Conservation (phyloP, 1,140 invertebrate species). For the Chrysoperla carnea region DNA sequence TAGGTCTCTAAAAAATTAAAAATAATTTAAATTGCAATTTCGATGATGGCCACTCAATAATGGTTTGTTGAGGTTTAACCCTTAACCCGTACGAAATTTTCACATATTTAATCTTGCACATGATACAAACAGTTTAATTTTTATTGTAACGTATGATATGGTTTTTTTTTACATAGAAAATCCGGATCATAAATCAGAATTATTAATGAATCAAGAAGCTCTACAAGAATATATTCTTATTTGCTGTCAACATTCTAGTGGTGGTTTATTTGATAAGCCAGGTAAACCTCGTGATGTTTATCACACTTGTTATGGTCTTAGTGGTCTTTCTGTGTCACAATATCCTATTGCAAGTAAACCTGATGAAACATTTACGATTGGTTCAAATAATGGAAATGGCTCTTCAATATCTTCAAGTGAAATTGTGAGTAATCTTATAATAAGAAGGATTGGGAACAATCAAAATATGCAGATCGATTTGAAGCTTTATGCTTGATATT, state of each 20-base stretch:
- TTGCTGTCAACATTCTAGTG: slow-evolving; percentile 76
- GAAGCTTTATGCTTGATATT: too few species aligned
- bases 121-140: too few species aligned
- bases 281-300: slow-evolving; percentile 81
- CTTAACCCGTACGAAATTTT: too few species aligned
- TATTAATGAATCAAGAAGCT: slow-evolving; percentile 67
- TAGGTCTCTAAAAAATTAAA: too few species aligned
- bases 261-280: slow-evolving; percentile 94
- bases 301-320: slow-evolving; percentile 91
- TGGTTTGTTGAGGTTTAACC: too few species aligned
- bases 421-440: slow-evolving; percentile 27
- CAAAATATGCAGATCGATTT: too few species aligned
- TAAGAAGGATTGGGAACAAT: too few species aligned
- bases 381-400: slow-evolving; percentile 20
- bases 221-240: slow-evolving; percentile 90
- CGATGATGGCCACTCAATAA: too few species aligned
- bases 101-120: too few species aligned
- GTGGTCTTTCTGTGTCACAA: slow-evolving; percentile 88
- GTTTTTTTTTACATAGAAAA: too few species aligned
- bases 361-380: slow-evolving; percentile 30
- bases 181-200: slow-evolving; percentile 12
- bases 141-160: too few species aligned
- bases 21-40: too few species aligned
- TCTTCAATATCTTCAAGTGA: slow-evolving; percentile 24
- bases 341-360: slow-evolving; percentile 38